Evolutionary conservation across 2,797 vertebrate genomes (phyloP), one percentile per base, ranked within the genome.

Genomic region (Podarcis siculus): DNA sequence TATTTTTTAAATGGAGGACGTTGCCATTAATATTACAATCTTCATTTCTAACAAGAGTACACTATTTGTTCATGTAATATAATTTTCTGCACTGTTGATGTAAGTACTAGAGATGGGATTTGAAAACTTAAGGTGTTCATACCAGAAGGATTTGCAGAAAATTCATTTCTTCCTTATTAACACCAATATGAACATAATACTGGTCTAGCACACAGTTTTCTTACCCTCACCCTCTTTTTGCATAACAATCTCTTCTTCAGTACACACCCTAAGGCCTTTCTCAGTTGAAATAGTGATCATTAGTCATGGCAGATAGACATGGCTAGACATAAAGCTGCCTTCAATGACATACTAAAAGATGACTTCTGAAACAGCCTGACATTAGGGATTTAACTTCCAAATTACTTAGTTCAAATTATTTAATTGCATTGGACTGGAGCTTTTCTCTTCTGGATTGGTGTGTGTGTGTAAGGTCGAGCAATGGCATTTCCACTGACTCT

Each of bases 381-480:
- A 17, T 89, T 79, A 79, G 15, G 42, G 30, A 81, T 82, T 71
- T 61, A 84, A 77, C 49, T 87, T 92, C 66, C 82, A 89, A 92
- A 92, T 87, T 66, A 82, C 8, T 85, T 87, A 85, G 4, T 30
- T 83, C 25, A 85, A 82, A 55, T 55, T 85, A 81, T 87, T 92
- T 89, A 67, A 79, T 6, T 78, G 76, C 23, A 72, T 89, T 49
- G 83, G 69, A 6, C 25, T n/a, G 27, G 27, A 78, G 55, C 67
- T 78, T 12, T 49, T 35, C 39, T 37, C 45, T 67, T 9, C 10
- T 67, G 10, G 55, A 13, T 13, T 69, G 12, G n/a, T 67, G 8
- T 45, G 4, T 45, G 4, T 69, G 8, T 30, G 5, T 78, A 79
- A 30, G 61, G 64, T 78, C 19, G 15, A 32, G 15, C 19, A 49